Percentiles rank a stretch among this genome's conserved stretches.
Conservation (phyloP, 2,888 invertebrate genomes). For the Campaea margaritaria region DNA sequence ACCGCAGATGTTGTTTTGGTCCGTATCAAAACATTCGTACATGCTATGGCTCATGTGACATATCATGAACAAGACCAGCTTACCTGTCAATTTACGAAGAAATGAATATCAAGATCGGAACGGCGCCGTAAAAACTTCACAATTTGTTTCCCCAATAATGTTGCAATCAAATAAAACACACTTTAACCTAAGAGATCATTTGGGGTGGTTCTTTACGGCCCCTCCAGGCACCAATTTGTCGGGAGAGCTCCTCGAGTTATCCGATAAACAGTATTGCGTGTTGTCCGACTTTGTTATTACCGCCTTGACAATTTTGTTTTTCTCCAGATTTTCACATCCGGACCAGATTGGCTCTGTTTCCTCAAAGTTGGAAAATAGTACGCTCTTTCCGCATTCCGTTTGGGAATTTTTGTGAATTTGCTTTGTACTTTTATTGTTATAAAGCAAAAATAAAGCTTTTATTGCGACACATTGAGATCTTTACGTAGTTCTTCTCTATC, state of each 20-base stretch:
- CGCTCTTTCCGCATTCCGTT: constrained; percentile 1
- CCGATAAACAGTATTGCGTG: constrained; percentile 47
- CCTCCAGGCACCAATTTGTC: constrained; percentile 40
- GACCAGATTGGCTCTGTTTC: constrained; percentile 14
- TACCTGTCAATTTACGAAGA: not conserved
- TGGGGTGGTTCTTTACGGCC: constrained; percentile 32
- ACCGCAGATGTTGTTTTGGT: too few relatives aligned
- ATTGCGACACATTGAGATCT: not conserved
- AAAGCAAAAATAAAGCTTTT: not conserved
- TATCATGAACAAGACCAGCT: too few relatives aligned
- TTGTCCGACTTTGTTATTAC: constrained; percentile 41
- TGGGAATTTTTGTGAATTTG: not conserved
- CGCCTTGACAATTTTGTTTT: constrained; percentile 42
- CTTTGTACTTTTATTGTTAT: not conserved
- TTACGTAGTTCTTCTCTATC: not conserved
- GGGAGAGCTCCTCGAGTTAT: constrained; percentile 38
- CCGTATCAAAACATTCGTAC: too few relatives aligned
- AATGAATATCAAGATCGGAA: constrained; percentile 1
- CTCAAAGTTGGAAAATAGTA: constrained; percentile 10
- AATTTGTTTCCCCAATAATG: constrained; percentile 18
- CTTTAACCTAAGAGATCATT: constrained; percentile 28
- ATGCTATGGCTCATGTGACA: too few relatives aligned
- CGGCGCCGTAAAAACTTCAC: not conserved
- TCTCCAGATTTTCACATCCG: constrained; percentile 26
- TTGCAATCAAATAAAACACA: constrained; percentile 31